phyloP scores from a whole-genome alignment of 2,113 vertebrate species.

The Aix galericulata region DNA sequence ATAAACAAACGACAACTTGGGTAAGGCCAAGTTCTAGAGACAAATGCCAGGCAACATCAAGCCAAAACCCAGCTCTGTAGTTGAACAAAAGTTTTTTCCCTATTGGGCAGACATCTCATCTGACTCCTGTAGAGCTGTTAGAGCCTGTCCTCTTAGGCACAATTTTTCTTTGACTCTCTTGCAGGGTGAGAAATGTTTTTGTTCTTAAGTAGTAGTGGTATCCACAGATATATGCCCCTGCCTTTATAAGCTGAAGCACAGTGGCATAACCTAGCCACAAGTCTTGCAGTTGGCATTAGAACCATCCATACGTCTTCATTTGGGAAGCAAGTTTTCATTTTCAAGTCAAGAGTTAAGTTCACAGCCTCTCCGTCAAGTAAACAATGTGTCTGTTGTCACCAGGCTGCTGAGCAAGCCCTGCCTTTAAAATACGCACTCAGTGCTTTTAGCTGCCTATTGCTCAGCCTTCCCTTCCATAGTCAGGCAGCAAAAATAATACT shows the following conservation, averaged over 20 bases:
- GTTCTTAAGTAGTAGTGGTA: background rate
- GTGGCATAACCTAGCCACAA: slow-evolving; percentile 8
- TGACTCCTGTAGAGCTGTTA: accelerated
- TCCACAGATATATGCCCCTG: background rate
- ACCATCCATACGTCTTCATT: slow-evolving; percentile 21
- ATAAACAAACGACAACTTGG: background rate
- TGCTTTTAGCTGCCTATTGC: slow-evolving; percentile 60
- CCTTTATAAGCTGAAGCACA: background rate
- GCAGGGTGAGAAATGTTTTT: background rate
- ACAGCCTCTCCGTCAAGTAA: slow-evolving; percentile 55
- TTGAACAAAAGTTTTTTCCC: background rate
- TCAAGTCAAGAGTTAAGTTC: slow-evolving; percentile 53
- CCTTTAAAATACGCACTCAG: slow-evolving; percentile 38
- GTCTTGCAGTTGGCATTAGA: slow-evolving; percentile 43
- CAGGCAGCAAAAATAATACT: background rate
- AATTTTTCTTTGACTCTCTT: background rate
- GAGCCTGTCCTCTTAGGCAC: background rate
- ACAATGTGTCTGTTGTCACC: slow-evolving; percentile 40
- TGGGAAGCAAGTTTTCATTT: slow-evolving; percentile 28
- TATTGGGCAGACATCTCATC: background rate
- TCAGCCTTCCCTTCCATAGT: background rate
- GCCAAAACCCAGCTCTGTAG: background rate
- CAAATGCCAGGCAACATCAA: background rate
- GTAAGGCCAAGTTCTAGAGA: background rate
- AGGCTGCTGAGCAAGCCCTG: slow-evolving; percentile 62